Base-by-base conservation (phyloP, 1,140 invertebrate species). In the Sycobia sp. region DNA sequence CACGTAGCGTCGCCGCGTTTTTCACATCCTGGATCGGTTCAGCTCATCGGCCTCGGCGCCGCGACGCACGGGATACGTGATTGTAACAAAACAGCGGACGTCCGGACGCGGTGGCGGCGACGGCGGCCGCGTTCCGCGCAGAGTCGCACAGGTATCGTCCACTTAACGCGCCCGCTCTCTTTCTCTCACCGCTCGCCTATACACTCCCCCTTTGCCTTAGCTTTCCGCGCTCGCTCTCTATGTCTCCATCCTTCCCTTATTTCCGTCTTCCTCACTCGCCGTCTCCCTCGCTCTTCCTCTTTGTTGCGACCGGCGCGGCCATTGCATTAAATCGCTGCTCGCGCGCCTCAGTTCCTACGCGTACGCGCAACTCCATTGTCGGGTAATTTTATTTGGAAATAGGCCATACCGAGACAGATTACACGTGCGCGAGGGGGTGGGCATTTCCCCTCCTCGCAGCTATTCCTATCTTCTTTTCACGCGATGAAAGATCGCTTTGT, bases 11-110 rank as follows among this genome's bases (percentile, higher is more conserved):
- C 34, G 29, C 5, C 43, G 22, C 22, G 56, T 57, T 62, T 66
- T 63, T 72, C 61, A 72, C 72, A 76, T 77, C 76, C 76, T 76
- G 74, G 65, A 67, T 72, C 63, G 68, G 67, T 63, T 65, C 58
- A n/a, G n/a, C 50, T 67, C 65, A 69, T 70, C 51, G 57, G 59
- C 50, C 50, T 41, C 47, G 57, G 59, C 50, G 55, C 49, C 47
- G 56, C 49, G 65, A 56, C 54, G 9, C 50, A 22, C 38, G 51
- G 54, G 55, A 62, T 75, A 76, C 76, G 76, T 78, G 76, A 78
- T 78, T 77, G 65, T 71, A 78, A 78, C 76, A 78, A 78, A 78
- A 78, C 76, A 78, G 67, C 76, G 76, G 76, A 78, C 72, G 69
- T 78, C 76, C 76, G 76, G 76, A 78, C 71, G 66, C 43, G 43